Evolutionary conservation across 2,888 invertebrate genomes (phyloP).

Genomic region (Synergus gifuensis): DNA sequence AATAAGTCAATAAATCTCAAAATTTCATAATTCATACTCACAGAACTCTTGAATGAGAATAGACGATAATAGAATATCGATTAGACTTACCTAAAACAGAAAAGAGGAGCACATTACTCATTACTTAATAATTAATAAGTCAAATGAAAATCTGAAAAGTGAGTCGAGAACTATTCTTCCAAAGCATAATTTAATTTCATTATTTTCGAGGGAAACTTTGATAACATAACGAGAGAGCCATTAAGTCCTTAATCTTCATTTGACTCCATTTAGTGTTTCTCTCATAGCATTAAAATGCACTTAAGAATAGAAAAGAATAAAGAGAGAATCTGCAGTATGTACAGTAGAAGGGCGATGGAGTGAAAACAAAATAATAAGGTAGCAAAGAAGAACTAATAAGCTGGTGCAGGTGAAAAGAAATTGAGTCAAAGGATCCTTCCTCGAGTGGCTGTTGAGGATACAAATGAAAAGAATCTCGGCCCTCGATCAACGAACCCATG

Average conservation of each 20-base stretch:
- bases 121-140: neutral
- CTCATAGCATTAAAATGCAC: neutral
- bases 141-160: neutral
- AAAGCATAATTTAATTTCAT: neutral
- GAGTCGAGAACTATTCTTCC: neutral
- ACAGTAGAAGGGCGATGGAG: conserved; percentile 7
- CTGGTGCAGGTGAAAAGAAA: conserved; percentile 15
- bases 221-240: neutral
- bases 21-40: too few relatives aligned
- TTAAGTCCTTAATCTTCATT: neutral
- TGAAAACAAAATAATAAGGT: conserved; percentile 15
- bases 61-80: too few relatives aligned
- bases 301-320: neutral
- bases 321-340: neutral
- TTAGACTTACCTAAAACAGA: too few relatives aligned
- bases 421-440: conserved; percentile 23
- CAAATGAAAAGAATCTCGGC: conserved; percentile 7
- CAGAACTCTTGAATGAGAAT: too few relatives aligned
- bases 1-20: too few relatives aligned
- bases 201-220: neutral
- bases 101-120: too few relatives aligned
- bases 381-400: conserved; percentile 24
- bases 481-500: conserved; percentile 33
- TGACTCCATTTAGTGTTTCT: neutral
- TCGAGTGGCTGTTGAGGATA: conserved; percentile 32